Evolutionary conservation across 2,113 vertebrate species (phyloP).

Genomic region (Menura novaehollandiae): DNA sequence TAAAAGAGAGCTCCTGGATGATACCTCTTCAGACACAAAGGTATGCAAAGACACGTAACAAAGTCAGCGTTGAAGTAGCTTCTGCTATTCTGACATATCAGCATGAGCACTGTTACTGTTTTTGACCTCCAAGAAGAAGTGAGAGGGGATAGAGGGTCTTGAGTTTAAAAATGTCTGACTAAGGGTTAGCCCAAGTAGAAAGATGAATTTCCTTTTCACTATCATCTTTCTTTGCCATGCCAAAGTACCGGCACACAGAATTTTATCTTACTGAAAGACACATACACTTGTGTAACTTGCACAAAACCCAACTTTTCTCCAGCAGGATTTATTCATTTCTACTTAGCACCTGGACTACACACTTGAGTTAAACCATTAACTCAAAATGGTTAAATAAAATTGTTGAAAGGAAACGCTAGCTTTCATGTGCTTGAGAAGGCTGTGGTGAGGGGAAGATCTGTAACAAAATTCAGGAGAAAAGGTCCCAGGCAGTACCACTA

Average conservation of each 20-base stretch:
- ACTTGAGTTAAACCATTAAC: background rate
- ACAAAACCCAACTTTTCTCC: background rate
- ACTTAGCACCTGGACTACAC: background rate
- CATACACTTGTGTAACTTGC: background rate
- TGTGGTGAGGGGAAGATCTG: background rate
- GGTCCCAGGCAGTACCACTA: background rate
- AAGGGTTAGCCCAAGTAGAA: background rate
- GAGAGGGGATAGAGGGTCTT: background rate
- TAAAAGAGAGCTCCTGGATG: background rate
- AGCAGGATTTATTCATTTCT: background rate
- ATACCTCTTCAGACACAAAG: background rate
- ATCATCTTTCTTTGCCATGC: background rate
- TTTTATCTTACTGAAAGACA: background rate
- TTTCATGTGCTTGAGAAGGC: background rate
- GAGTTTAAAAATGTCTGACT: background rate
- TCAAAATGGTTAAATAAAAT: no score
- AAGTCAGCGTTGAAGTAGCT: background rate
- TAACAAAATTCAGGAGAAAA: background rate
- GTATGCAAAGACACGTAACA: background rate
- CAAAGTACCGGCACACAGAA: background rate
- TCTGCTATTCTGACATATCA: background rate
- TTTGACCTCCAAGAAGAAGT: background rate
- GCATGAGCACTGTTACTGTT: background rate
- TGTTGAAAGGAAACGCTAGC: background rate
- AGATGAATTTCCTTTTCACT: background rate